phyloP scores from a whole-genome alignment of 2,888 invertebrate genomes.

The Philereme vetulata region DNA sequence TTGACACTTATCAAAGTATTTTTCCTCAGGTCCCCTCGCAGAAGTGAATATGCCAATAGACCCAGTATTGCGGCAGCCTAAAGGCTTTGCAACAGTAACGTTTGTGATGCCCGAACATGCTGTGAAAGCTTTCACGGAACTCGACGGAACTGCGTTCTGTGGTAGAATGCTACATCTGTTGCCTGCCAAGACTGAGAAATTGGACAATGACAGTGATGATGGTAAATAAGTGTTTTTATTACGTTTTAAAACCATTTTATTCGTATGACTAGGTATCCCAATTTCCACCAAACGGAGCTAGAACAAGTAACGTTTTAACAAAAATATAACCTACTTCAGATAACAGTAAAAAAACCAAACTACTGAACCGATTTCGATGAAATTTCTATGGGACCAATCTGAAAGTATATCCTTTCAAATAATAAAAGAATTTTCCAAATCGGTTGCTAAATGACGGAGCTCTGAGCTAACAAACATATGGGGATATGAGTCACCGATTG shows the following conservation, averaged over 20 bases:
- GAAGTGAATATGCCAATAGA: constrained; percentile 97
- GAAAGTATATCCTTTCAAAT: too few species aligned
- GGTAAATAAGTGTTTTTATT: constrained; percentile 48
- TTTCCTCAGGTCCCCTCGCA: constrained; percentile 88
- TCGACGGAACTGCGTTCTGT: constrained; percentile 96
- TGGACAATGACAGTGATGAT: constrained; percentile 71
- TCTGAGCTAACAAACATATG: too few species aligned
- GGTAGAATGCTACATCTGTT: constrained; percentile 97
- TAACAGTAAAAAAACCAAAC: too few species aligned
- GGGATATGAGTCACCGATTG: too few species aligned
- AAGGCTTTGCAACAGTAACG: constrained; percentile 97
- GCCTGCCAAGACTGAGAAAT: constrained; percentile 89
- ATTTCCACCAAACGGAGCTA: too few species aligned
- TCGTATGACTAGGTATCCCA: too few species aligned
- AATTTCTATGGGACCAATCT: too few species aligned
- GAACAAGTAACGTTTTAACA: too few species aligned
- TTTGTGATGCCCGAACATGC: constrained; percentile 98
- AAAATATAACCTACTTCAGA: too few species aligned
- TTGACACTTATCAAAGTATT: neutral
- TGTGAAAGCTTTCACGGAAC: constrained; percentile 91
- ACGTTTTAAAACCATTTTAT: neutral
- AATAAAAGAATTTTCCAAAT: too few species aligned
- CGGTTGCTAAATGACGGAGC: too few species aligned
- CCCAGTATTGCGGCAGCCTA: constrained; percentile 89
- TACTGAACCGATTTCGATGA: too few species aligned